phyloP scores from a whole-genome alignment of 2,888 invertebrate genomes.

The Pollenia angustigena region DNA sequence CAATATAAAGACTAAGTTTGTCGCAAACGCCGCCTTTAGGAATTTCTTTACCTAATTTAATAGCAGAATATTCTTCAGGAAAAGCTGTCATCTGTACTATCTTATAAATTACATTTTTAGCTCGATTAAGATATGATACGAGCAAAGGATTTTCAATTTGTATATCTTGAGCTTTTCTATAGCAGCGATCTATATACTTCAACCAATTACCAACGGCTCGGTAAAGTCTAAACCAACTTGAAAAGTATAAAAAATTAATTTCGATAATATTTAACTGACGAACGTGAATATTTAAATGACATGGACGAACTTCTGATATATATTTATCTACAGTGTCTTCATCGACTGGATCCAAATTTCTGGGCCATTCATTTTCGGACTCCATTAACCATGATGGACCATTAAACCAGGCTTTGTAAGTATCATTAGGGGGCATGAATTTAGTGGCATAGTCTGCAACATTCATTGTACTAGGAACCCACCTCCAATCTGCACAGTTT shows the following conservation, averaged over 20 bases:
- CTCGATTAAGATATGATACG: neutral
- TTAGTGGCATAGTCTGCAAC: conserved; percentile 15
- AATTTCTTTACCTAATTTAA: neutral
- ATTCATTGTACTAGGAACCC: no score
- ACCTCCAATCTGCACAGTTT: no score
- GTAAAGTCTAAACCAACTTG: conserved; percentile 7
- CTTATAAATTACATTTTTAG: conserved; percentile 23
- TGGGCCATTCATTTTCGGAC: conserved; percentile 11
- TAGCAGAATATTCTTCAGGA: neutral
- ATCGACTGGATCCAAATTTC: neutral
- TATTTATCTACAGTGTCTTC: neutral
- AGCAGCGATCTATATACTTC: conserved; percentile 11
- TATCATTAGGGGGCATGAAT: conserved; percentile 9
- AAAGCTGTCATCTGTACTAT: neutral
- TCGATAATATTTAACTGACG: neutral
- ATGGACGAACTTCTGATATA: conserved; percentile 11
- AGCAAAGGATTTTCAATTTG: neutral
- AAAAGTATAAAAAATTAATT: conserved; percentile 28
- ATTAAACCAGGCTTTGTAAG: conserved; percentile 4
- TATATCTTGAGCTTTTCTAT: neutral
- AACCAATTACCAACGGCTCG: conserved; percentile 3
- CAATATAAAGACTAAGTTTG: conserved; percentile 5
- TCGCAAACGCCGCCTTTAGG: conserved; percentile 2
- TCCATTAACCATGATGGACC: conserved; percentile 12
- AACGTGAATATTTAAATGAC: neutral